Base-by-base conservation (phyloP, 2,888 invertebrate species). In the Ormyrus labotus region DNA sequence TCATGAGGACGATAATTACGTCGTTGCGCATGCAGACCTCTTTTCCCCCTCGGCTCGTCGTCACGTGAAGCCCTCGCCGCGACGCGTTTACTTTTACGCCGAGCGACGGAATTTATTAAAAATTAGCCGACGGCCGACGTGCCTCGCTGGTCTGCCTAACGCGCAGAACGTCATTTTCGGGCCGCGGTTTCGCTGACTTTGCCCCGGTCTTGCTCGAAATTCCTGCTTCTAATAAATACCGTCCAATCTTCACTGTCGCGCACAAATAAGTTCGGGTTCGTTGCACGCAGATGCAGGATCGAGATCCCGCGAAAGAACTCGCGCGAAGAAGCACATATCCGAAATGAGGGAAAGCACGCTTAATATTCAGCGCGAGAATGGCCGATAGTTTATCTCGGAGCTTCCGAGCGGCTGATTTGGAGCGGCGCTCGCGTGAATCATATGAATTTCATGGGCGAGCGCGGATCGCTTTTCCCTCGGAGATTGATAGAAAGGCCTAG, bases 1-100 rank as follows among this genome's bases (percentile, higher is more conserved):
- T 51, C 10, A 60, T 13, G 51, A 67, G 67, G 58, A 67, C 47
- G 75, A 75, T 75, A 75, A 75, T 75, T 75, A 57, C 67, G 58
- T 75, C 50, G 67, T 75, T 68, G 50, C 50, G 67, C 67, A 51
- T 55, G 34, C 19, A 19, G 57, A 48, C 55, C 64, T 57, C 50
- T 47, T 64, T 73, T 57, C 9, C 45, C 55, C 60, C 3, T 47
- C 19, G 19, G 19, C 19, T 34, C 34, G 1, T 34, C 34, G 34
- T 34, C 34, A 34, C 34, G 34, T 34, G 34, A 34, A 34, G 34
- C 34, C 34, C 2, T 34, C 34, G 34, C 19, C 10, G 10, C 53
- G 47, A n/a, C 47, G 64, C 47, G 50, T 64, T 51, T 10, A 11
- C 34, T 51, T 67, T 67, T 67, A 51, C 71, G 6, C 13, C 53